Evolutionary conservation across 2,888 invertebrate species (phyloP), one percentile per base, ranked within the genome.

Genomic region (Lagria hirta): DNA sequence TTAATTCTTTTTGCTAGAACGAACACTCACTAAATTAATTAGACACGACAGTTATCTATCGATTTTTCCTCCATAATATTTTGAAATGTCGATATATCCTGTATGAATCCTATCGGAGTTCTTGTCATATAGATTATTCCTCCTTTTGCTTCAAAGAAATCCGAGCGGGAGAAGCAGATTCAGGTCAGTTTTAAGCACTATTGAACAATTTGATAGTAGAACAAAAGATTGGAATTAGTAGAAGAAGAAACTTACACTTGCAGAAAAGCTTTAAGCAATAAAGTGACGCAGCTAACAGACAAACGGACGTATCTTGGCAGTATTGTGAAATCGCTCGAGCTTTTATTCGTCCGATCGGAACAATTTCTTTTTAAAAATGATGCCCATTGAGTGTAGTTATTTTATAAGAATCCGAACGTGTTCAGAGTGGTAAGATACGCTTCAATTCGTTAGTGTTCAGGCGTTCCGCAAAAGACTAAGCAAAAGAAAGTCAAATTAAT

Each of bases 11-110:
- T 43, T 35, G 20, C 33, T 29, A 30, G 27, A 37, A 26, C 43
- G 47, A 36, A 47, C 42, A 37, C 17, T 18, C 28, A 47, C 29
- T 43, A 48, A 48, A 48, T 43, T 48, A 48, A 48, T 48, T 47
- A 47, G 37, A 47, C 28, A 34, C 37, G 37, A 13, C 36, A 33
- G 36, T 33, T 33, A 47, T 42, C 33, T 23, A 47, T 47, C 42
- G 47, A 47, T 48, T 48, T 28, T 27, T 34, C 17, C 38, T n/a
- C 28, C 42, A 34, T 47, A 33, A 37, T 43, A n/a, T n/a, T n/a
- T n/a, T n/a, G n/a, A n/a, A n/a, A n/a, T n/a, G n/a, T n/a, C n/a
- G n/a, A n/a, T n/a, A n/a, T n/a, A n/a, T n/a, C n/a, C n/a, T n/a
- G n/a, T n/a, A n/a, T n/a, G n/a, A n/a, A n/a, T n/a, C n/a, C n/a